These are phyloP conservation scores for Leptopilina boulardi DNA, from an alignment of 1,140 invertebrate species.

Conservation along the genomic window DNA sequence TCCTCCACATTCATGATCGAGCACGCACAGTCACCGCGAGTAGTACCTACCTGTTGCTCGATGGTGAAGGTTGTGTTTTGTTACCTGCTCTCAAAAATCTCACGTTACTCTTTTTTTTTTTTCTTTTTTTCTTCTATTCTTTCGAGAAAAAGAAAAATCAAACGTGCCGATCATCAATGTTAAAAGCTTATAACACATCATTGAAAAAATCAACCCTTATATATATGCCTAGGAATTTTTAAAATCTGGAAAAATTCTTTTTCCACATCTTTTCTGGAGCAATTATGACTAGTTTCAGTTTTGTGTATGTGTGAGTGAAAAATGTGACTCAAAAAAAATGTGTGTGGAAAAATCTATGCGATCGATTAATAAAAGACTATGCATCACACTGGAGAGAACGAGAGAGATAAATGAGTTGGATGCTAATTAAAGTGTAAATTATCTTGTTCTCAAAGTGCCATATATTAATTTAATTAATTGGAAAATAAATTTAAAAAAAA, in stretches of 20 bases:
- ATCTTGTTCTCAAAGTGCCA: conserved; percentile 2
- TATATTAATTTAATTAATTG: neutral
- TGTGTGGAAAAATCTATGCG: conserved; percentile 12
- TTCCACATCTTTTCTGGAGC: neutral
- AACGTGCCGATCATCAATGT: conserved; percentile 6
- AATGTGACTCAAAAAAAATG: conserved; percentile 5
- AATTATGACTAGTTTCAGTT: conserved; percentile 26
- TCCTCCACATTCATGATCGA: conserved; percentile 57
- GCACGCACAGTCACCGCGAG: conserved; percentile 51
- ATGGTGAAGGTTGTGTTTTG: conserved; percentile 48
- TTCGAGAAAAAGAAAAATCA: neutral
- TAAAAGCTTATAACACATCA: neutral
- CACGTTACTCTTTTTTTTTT: conserved; percentile 12
- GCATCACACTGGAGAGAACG: neutral
- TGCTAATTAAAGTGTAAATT: conserved; percentile 9
- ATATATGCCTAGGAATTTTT: neutral
- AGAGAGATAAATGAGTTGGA: neutral
- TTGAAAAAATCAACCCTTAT: conserved; percentile 1
- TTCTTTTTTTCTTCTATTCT: neutral
- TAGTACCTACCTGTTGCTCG: conserved; percentile 71
- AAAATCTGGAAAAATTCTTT: neutral
- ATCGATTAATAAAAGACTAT: conserved; percentile 4
- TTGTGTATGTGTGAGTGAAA: neutral
- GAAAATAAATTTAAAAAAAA: neutral
- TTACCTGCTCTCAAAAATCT: conserved; percentile 29